These are phyloP conservation scores for Drosophila melanica DNA, from an alignment of 1,140 invertebrate genomes.

Conservation along the genomic window DNA sequence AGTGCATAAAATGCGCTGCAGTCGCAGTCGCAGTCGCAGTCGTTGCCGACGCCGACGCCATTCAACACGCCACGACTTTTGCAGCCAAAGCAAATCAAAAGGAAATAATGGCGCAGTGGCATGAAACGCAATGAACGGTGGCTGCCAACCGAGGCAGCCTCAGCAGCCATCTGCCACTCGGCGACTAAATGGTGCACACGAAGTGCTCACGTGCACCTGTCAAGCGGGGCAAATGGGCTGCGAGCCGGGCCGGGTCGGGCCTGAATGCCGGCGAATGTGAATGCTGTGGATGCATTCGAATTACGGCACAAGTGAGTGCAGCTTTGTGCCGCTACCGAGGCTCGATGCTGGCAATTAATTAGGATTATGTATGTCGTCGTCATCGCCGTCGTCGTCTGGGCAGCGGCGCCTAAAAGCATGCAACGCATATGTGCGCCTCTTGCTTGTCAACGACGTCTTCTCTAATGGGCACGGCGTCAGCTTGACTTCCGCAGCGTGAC, in stretches of 20 bases:
- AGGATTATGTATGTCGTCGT: conserved; percentile 73
- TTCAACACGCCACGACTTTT: conserved; percentile 74
- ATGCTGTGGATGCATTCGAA: conserved; percentile 46
- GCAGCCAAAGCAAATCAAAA: conserved; percentile 79
- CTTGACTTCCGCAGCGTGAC: conserved; percentile 67
- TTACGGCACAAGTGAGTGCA: conserved; percentile 33
- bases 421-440: conserved; percentile 51
- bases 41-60: conserved; percentile 36
- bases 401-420: conserved; percentile 68
- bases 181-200: conserved; percentile 71
- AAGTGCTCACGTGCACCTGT: conserved; percentile 76
- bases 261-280: conserved; percentile 21
- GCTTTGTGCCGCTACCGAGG: conserved; percentile 34
- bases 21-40: conserved; percentile 2
- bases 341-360: conserved; percentile 73
- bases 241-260: conserved; percentile 15
- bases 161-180: conserved; percentile 25
- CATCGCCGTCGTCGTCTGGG: conserved; percentile 47
- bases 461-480: conserved; percentile 40
- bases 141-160: conserved; percentile 1
- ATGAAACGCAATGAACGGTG: conserved; percentile 38
- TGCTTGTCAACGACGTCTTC: not conserved
- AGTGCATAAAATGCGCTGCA: conserved; percentile 69
- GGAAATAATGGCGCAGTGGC: conserved; percentile 74
- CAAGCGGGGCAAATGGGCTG: conserved; percentile 18